A percentile compares a stretch with the other conserved stretches of the same genome.
Conservation (phyloP, 2,888 invertebrate genomes). For the Rhagonycha lutea region DNA sequence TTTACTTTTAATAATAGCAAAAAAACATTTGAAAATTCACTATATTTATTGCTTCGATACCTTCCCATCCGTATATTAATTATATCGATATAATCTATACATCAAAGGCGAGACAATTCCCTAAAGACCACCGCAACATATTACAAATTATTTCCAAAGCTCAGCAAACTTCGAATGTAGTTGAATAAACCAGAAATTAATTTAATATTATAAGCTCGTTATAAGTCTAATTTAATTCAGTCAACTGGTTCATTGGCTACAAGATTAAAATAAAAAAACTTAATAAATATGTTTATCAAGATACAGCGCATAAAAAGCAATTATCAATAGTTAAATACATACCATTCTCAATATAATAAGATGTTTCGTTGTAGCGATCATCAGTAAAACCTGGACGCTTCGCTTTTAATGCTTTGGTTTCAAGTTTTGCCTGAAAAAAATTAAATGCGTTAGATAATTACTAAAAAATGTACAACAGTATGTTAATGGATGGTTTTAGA, state of each 20-base stretch:
- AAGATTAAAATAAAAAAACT: neutral
- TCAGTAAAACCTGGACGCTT: constrained; percentile 91
- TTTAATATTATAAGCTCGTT: neutral
- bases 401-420: constrained; percentile 88
- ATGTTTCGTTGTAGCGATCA: constrained; percentile 91
- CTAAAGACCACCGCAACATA: neutral
- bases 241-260: neutral
- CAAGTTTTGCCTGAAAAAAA: constrained; percentile 80
- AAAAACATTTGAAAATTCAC: too few relatives aligned
- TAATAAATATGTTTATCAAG: neutral
- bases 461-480: neutral
- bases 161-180: neutral
- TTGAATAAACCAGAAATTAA: neutral
- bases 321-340: constrained; percentile 49
- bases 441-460: neutral
- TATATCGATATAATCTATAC: neutral
- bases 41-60: neutral
- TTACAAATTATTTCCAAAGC: neutral
- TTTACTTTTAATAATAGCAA: too few relatives aligned
- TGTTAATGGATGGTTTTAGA: too few relatives aligned
- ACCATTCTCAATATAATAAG: constrained; percentile 96
- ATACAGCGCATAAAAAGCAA: neutral
- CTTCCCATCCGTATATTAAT: neutral
- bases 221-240: neutral
- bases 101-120: neutral